A percentile compares a stretch with the other conserved stretches of the same genome.
phyloP scores from a whole-genome alignment of 2,797 vertebrate genomes.

The Macrochelys suwanniensis region DNA sequence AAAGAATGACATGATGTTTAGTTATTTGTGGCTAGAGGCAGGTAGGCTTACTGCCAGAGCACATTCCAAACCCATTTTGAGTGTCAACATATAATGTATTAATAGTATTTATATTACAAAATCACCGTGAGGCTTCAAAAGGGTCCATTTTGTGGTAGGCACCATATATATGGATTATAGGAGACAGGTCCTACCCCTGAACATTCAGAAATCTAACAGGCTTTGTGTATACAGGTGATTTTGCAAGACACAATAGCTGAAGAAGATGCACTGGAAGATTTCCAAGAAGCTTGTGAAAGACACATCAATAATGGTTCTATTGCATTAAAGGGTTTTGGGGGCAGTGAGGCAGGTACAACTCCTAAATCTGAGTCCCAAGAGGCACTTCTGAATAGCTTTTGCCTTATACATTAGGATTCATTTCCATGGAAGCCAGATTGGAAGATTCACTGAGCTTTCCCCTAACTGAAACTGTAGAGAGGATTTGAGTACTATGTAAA shows the following conservation, averaged over 20 bases:
- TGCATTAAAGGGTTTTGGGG: neutral
- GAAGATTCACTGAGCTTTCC: no score
- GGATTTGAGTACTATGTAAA: neutral
- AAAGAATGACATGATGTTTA: constrained; percentile 14
- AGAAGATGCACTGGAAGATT: neutral
- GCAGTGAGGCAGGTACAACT: neutral
- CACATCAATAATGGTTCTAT: neutral
- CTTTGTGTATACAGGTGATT: neutral
- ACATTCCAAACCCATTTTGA: neutral
- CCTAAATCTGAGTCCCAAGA: neutral
- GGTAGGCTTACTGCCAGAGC: constrained; percentile 28
- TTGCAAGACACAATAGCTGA: neutral
- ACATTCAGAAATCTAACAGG: neutral
- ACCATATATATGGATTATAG: neutral
- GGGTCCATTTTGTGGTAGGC: neutral
- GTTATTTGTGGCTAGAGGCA: neutral
- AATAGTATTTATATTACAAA: constrained; percentile 1
- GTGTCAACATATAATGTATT: neutral
- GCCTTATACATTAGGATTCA: neutral
- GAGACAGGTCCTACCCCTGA: neutral
- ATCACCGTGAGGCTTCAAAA: neutral
- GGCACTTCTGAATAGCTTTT: neutral
- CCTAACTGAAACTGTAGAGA: neutral
- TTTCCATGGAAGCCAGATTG: neutral
- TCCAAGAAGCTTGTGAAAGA: neutral